phyloP scores from a whole-genome alignment of 1,140 invertebrate species.

The Drosophila pseudoobscura region DNA sequence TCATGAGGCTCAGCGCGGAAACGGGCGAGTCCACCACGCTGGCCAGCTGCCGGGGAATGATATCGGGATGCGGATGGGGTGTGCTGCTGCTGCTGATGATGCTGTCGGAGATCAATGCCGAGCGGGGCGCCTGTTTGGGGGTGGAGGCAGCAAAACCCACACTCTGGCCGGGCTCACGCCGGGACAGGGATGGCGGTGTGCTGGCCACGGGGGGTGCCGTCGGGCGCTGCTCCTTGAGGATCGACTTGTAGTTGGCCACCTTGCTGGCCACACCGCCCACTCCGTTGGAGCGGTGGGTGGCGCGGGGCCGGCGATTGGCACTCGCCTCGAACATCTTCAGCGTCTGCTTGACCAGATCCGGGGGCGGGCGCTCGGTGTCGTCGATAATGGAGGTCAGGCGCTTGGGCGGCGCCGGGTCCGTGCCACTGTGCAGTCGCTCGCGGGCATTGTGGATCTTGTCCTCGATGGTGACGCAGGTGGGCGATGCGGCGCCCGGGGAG shows the following conservation, averaged over 20 bases:
- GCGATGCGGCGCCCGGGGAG: constrained; percentile 25
- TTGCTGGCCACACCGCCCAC: constrained; percentile 88
- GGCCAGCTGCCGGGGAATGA: constrained; percentile 55
- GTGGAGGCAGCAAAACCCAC: constrained; percentile 58
- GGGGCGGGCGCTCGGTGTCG: constrained; percentile 91
- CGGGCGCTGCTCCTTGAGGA: constrained; percentile 85
- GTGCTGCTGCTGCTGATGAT: neutral
- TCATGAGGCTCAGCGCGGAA: constrained; percentile 33
- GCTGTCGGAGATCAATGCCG: neutral
- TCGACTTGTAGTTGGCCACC: constrained; percentile 87
- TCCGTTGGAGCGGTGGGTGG: constrained; percentile 82
- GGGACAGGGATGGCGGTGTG: constrained; percentile 26
- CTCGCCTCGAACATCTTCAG: constrained; percentile 92
- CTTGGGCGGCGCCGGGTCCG: constrained; percentile 84
- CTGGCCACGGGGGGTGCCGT: neutral
- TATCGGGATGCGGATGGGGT: constrained; percentile 48
- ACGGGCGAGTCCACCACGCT: constrained; percentile 48
- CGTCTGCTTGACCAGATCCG: constrained; percentile 93
- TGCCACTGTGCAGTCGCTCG: constrained; percentile 74
- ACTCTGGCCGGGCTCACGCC: constrained; percentile 19
- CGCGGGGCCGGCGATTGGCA: constrained; percentile 84
- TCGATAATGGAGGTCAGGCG: constrained; percentile 88
- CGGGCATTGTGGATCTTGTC: constrained; percentile 81
- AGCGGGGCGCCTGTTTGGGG: constrained; percentile 25
- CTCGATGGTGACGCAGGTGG: constrained; percentile 75